phyloP scores from a whole-genome alignment of 1,140 invertebrate species.

The Trichomalopsis sarcophagae region DNA sequence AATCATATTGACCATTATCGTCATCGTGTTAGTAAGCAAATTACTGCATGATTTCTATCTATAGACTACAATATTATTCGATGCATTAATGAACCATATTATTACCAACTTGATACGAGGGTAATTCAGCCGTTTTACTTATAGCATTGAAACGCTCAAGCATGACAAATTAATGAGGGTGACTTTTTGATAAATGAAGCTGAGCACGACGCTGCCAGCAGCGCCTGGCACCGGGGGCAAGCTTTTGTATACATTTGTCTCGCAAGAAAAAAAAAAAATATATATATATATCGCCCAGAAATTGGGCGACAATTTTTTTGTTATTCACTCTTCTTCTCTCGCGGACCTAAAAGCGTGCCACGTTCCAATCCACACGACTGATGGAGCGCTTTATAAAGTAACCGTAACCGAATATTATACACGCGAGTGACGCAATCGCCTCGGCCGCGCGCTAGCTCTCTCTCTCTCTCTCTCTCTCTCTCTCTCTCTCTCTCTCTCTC shows the following conservation, averaged over 20 bases:
- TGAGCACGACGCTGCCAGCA: not conserved
- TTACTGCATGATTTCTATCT: too few species aligned
- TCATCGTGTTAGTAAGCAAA: too few species aligned
- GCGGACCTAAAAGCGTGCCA: conserved; percentile 47
- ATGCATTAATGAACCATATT: not conserved
- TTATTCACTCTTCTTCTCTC: not conserved
- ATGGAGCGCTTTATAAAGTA: conserved; percentile 52
- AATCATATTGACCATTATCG: too few species aligned
- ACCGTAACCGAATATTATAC: conserved; percentile 53
- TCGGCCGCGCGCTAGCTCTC: not conserved
- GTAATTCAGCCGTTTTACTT: not conserved
- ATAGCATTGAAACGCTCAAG: not conserved
- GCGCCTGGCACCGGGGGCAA: not conserved
- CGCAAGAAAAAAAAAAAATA: not conserved
- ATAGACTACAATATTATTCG: not conserved
- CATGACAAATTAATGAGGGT: not conserved
- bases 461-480: conserved; percentile 21
- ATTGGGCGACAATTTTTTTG: not conserved
- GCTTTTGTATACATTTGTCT: not conserved
- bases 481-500: conserved; percentile 6
- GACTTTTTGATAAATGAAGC: not conserved
- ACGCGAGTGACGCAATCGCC: conserved; percentile 48
- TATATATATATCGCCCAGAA: not conserved
- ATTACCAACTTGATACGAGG: not conserved
- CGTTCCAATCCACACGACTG: conserved; percentile 47